Conservation (phyloP, 2,113 vertebrate species). For the Cervus canadensis region DNA sequence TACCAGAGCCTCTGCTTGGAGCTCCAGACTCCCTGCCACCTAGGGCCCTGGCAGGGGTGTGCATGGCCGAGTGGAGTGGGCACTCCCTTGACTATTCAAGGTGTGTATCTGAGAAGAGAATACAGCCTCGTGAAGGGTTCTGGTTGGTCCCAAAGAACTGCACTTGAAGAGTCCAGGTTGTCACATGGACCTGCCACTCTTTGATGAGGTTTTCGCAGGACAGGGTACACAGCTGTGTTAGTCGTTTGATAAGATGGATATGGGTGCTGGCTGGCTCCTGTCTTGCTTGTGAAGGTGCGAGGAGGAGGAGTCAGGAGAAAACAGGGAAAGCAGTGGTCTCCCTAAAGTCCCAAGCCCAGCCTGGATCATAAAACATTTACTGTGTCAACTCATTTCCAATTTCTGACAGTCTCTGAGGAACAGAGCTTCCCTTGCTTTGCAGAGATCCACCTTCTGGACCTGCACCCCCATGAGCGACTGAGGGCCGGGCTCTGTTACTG, state of each 20-base stretch:
- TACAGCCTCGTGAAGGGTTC: background rate
- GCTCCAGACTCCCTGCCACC: background rate
- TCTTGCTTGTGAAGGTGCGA: background rate
- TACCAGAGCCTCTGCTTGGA: background rate
- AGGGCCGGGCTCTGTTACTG: background rate
- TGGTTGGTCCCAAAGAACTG: background rate
- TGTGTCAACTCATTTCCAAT: background rate
- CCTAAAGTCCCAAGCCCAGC: background rate
- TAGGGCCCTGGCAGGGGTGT: background rate
- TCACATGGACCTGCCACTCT: background rate
- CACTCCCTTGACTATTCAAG: background rate
- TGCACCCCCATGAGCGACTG: background rate
- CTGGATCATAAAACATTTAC: background rate
- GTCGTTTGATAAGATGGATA: background rate
- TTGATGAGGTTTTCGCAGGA: background rate
- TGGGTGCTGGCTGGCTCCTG: background rate
- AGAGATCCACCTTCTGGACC: background rate
- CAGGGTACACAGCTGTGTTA: background rate
- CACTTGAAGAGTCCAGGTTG: background rate
- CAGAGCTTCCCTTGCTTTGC: background rate
- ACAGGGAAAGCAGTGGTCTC: background rate
- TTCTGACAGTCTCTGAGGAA: background rate
- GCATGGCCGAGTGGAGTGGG: background rate
- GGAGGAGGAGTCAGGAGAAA: background rate
- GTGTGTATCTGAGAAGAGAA: background rate